phyloP scores from a whole-genome alignment of 2,113 vertebrate species.

The Pachyramphus minor region DNA sequence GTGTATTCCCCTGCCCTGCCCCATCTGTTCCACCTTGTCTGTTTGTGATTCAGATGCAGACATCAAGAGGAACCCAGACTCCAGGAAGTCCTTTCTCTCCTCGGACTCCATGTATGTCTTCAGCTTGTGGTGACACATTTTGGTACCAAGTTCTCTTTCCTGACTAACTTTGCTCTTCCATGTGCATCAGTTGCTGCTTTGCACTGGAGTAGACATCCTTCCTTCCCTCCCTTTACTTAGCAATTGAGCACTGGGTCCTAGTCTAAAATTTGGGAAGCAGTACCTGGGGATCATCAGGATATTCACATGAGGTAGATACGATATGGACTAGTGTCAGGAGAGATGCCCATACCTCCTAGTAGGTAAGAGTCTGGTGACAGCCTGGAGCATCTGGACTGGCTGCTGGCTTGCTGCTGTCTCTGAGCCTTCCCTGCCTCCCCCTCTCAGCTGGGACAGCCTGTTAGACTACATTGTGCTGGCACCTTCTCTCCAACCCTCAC shows the following conservation, averaged over 20 bases:
- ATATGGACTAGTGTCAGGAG: not conserved
- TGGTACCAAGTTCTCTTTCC: not conserved
- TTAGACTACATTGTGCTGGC: not conserved
- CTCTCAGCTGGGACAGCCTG: not conserved
- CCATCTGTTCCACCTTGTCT: not conserved
- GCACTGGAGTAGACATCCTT: not conserved
- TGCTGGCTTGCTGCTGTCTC: not conserved
- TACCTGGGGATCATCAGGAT: not conserved
- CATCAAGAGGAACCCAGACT: constrained; percentile 78
- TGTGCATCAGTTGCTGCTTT: not conserved
- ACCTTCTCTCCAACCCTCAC: not conserved
- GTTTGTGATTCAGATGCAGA: constrained; percentile 84
- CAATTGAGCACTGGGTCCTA: not conserved
- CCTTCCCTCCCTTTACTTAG: not conserved
- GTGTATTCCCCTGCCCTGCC: not conserved
- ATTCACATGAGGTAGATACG: not conserved
- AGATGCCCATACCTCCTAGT: not conserved
- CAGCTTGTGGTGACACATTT: accelerated
- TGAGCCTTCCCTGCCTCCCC: not conserved
- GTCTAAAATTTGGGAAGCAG: not conserved
- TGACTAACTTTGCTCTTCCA: not conserved
- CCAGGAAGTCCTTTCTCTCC: constrained; percentile 79
- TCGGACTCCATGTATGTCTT: constrained; percentile 84
- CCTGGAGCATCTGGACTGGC: not conserved
- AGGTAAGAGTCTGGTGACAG: not conserved